Evolutionary conservation across 2,888 invertebrate species (phyloP).

Genomic region (Hartigia nigra): DNA sequence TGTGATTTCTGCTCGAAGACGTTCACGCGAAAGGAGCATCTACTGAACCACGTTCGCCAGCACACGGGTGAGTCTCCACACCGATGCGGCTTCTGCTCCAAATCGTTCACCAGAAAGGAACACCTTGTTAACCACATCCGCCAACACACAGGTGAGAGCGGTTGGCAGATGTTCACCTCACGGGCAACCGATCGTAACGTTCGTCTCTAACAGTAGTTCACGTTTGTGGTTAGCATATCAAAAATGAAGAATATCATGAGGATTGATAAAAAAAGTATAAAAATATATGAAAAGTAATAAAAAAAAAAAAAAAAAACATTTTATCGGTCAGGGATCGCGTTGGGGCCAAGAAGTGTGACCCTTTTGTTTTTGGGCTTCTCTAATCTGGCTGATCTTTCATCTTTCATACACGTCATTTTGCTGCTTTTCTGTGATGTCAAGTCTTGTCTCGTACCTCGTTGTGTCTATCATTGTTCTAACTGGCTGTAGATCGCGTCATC

Average conservation of each 20-base stretch:
- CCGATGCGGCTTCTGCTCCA: constrained; percentile 86
- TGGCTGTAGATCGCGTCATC: neutral
- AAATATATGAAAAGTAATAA: constrained; percentile 1
- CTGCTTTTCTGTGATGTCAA: neutral
- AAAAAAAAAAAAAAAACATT: too few relatives aligned
- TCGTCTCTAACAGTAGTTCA: constrained; percentile 43
- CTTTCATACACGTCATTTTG: neutral
- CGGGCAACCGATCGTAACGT: constrained; percentile 51
- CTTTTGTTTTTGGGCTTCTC: neutral
- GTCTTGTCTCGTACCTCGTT: neutral
- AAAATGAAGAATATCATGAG: neutral
- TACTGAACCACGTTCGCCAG: constrained; percentile 81
- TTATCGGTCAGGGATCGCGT: neutral
- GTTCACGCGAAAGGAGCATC: constrained; percentile 81
- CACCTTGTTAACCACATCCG: constrained; percentile 88
- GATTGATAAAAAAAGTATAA: neutral
- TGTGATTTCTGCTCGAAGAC: constrained; percentile 85
- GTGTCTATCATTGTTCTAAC: neutral
- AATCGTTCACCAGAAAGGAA: constrained; percentile 88
- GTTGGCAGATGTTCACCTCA: constrained; percentile 61
- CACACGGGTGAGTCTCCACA: constrained; percentile 87
- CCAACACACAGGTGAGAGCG: constrained; percentile 75
- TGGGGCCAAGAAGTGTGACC: neutral
- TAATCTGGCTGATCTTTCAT: neutral
- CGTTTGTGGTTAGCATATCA: constrained; percentile 9